Conservation (phyloP, 2,113 vertebrate genomes). For the Archilochus colubris region DNA sequence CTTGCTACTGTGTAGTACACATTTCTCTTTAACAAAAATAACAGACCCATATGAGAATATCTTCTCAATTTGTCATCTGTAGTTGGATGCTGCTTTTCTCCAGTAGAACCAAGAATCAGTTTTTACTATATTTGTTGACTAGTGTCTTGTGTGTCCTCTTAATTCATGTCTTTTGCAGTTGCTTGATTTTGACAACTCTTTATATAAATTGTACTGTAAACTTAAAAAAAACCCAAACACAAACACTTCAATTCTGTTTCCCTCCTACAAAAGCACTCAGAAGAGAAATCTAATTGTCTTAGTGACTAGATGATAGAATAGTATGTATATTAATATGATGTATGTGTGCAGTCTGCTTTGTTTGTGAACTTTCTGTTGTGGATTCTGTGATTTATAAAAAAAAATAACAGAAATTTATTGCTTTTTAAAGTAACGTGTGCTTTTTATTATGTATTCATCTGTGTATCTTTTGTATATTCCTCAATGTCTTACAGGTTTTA, state of each 20-base stretch:
- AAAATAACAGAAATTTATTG: background rate
- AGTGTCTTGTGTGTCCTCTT: background rate
- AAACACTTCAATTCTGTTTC: background rate
- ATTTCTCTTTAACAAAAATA: background rate
- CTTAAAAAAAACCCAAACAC: background rate
- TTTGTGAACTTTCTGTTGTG: background rate
- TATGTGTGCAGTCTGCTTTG: background rate
- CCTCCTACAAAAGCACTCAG: background rate
- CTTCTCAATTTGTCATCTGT: background rate
- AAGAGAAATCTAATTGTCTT: background rate
- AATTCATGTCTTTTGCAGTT: background rate
- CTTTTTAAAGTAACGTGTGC: background rate
- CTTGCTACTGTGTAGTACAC: fast-evolving
- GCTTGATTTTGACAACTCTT: background rate
- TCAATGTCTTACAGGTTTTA: background rate
- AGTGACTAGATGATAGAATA: background rate
- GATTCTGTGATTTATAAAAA: background rate
- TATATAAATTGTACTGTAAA: background rate
- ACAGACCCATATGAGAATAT: background rate
- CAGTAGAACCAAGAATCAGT: background rate
- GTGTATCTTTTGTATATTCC: background rate
- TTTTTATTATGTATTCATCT: background rate
- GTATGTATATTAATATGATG: background rate
- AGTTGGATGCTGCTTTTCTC: background rate
- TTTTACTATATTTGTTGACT: background rate